These are phyloP conservation scores for Drosophila lowei DNA, from an alignment of 1,140 invertebrate species.

Conservation along the genomic window DNA sequence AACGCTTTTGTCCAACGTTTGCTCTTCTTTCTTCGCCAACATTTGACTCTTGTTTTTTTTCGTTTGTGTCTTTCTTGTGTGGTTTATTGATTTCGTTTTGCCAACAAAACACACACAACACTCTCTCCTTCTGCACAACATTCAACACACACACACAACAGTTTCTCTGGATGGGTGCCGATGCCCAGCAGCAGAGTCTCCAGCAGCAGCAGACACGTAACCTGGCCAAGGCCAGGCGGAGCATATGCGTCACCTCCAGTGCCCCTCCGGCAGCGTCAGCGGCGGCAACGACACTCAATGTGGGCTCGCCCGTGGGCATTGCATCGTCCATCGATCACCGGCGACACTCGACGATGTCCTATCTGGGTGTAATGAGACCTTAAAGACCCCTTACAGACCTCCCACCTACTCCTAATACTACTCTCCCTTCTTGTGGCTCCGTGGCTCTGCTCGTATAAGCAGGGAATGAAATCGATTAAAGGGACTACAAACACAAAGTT, in stretches of 20 bases:
- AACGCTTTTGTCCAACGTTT: conserved; percentile 37
- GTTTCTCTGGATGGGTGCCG: conserved; percentile 79
- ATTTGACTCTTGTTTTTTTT: conserved; percentile 16
- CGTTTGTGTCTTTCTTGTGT: conserved; percentile 43
- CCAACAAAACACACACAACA: conserved; percentile 34
- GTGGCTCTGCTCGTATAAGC: not conserved
- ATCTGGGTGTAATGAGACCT: conserved; percentile 78
- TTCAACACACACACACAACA: conserved; percentile 30
- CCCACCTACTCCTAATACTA: conserved; percentile 29
- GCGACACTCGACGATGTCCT: conserved; percentile 78
- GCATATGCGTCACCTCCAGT: conserved; percentile 77
- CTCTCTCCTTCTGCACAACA: conserved; percentile 40
- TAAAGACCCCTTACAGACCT: conserved; percentile 11
- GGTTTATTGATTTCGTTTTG: conserved; percentile 43
- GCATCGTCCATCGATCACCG: conserved; percentile 58
- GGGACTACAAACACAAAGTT: not conserved
- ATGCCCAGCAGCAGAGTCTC: conserved; percentile 45
- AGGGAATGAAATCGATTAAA: conserved; percentile 45
- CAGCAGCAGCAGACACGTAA: conserved; percentile 52
- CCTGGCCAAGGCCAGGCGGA: conserved; percentile 65
- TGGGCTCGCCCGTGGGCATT: conserved; percentile 39
- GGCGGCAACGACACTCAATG: conserved; percentile 49
- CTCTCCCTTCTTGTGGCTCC: conserved; percentile 7
- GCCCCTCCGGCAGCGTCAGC: conserved; percentile 58
- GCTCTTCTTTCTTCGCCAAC: conserved; percentile 2